Evolutionary conservation across 2,888 invertebrate genomes (phyloP), one percentile per base, ranked within the genome.

Genomic region (Pardosa pseudoannulata): DNA sequence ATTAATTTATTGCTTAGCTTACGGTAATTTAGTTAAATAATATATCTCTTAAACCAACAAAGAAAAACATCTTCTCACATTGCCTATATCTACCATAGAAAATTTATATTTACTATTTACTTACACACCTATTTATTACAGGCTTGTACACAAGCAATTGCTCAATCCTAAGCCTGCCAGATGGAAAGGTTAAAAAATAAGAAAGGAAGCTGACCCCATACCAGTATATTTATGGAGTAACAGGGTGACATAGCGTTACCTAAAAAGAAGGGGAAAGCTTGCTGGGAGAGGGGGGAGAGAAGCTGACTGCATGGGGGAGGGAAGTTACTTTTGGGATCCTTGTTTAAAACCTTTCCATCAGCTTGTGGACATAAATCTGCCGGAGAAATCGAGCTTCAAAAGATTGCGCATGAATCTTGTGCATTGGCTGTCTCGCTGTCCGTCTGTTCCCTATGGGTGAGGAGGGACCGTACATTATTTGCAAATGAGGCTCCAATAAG

Each of bases 341-440:
- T 86, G 85, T 86, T 86, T 86, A 86, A 86, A 86, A 86, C 85
- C 79, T 86, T 86, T 86, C 85, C 85, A 79, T 86, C 85, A 86
- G 64, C 85, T 73, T 46, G 32, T 71, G 85, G 79, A 86, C 85
- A 86, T 86, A 86, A 86, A 86, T 79, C 85, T 86, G 74, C 64
- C 28, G 41, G 68, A 70, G 79, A 79, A 79, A 79, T 79, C 64
- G 85, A 74, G 79, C 85, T 72, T 75, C 75, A 71, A 86, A 65
- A 86, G 85, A 86, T 70, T 86, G 74, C 50, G 36, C 85, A 71
- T 75, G 75, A 64, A 82, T 76, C 85, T 79, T 64, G 65, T 56
- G 46, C 27, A 31, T 13, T 39, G 64, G 39, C 31, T 68, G 80
- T 74, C 67, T 74, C 50, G 19, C 32, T 29, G 80, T 32, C 50